phyloP scores from a whole-genome alignment of 2,888 invertebrate genomes.

The Philonicus albiceps region DNA sequence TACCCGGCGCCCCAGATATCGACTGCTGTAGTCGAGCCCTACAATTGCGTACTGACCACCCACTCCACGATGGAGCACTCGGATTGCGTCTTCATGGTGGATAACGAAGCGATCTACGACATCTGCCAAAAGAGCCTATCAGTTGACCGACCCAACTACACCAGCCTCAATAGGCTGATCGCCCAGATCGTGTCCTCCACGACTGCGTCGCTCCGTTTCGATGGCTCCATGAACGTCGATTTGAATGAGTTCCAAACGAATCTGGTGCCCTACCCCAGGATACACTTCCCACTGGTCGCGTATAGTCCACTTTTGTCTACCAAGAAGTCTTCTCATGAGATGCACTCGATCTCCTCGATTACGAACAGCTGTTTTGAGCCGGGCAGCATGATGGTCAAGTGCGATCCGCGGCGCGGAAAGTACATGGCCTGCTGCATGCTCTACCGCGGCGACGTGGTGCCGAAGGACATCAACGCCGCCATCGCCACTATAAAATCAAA shows the following conservation, averaged over 20 bases:
- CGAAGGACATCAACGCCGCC: slow-evolving; percentile 76
- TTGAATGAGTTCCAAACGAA: slow-evolving; percentile 88
- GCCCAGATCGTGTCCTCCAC: slow-evolving; percentile 87
- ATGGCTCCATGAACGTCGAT: slow-evolving; percentile 89
- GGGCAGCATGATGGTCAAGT: slow-evolving; percentile 89
- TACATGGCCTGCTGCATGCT: slow-evolving; percentile 71
- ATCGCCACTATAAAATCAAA: slow-evolving; percentile 76
- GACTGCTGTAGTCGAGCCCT: slow-evolving; percentile 93
- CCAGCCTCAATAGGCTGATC: slow-evolving; percentile 84
- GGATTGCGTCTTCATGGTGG: slow-evolving; percentile 94
- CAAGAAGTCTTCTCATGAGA: slow-evolving; percentile 7
- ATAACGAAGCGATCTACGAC: slow-evolving; percentile 95
- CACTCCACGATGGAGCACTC: slow-evolving; percentile 87
- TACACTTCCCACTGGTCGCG: slow-evolving; percentile 59
- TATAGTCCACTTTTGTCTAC: slow-evolving; percentile 50
- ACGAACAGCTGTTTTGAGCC: slow-evolving; percentile 90
- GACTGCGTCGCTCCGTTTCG: slow-evolving; percentile 86
- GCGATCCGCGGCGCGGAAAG: slow-evolving; percentile 80
- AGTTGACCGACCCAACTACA: slow-evolving; percentile 84
- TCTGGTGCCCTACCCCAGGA: slow-evolving; percentile 42
- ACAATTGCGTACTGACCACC: slow-evolving; percentile 90
- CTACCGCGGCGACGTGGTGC: slow-evolving; percentile 82
- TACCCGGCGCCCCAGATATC: slow-evolving; percentile 91
- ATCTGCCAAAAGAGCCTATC: slow-evolving; percentile 86
- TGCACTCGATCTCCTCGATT: slow-evolving; percentile 71